Percentiles rank a stretch among this genome's conserved stretches.
These are phyloP conservation scores for Opisthograptis luteolata DNA, from an alignment of 2,888 invertebrate genomes.

Conservation along the genomic window DNA sequence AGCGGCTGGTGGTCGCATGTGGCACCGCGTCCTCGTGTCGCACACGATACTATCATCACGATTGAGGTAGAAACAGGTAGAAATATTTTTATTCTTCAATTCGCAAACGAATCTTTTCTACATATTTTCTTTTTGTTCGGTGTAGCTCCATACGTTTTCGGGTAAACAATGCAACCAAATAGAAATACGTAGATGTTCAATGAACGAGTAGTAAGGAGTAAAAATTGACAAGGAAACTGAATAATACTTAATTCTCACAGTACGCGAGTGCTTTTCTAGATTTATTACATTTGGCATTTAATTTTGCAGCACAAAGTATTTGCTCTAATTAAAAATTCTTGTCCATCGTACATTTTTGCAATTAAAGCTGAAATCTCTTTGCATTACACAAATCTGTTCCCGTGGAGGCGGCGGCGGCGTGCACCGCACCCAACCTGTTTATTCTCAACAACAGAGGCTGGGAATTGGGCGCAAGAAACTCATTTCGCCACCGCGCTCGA, in stretches of 20 bases:
- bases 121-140: too few species aligned
- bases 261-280: too few species aligned
- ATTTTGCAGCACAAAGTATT: background rate
- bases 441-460: background rate
- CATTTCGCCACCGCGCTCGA: conserved; percentile 15
- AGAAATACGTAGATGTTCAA: too few species aligned
- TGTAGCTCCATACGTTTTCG: too few species aligned
- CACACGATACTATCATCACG: background rate
- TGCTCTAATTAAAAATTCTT: too few species aligned
- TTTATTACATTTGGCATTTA: too few species aligned
- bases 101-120: background rate
- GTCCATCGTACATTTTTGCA: background rate
- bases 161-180: too few species aligned
- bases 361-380: background rate
- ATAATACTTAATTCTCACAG: too few species aligned
- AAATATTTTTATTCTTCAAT: background rate
- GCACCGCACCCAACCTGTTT: conserved; percentile 2
- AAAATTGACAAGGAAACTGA: too few species aligned
- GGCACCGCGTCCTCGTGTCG: background rate
- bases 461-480: conserved; percentile 15
- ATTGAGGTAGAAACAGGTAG: background rate
- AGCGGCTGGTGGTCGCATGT: background rate
- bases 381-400: background rate
- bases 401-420: background rate
- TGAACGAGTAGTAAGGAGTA: too few species aligned